phyloP scores from a whole-genome alignment of 1,140 invertebrate genomes.

The Bombus polaris region DNA sequence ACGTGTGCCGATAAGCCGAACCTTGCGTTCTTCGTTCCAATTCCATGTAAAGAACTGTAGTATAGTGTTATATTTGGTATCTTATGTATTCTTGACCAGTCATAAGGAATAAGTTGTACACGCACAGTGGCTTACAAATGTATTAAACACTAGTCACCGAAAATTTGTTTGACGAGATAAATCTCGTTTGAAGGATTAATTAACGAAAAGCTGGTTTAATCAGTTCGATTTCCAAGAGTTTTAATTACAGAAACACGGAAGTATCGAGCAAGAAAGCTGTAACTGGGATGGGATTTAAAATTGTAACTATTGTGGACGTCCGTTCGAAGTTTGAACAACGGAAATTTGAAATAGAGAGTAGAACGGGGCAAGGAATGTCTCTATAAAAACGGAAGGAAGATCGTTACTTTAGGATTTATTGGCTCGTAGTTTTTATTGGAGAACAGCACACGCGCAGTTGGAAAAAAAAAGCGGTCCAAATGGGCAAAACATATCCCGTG shows the following conservation, averaged over 20 bases:
- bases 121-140: no score
- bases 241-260: no score
- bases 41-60: not conserved
- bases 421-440: slow-evolving; percentile 28
- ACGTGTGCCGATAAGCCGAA: slow-evolving; percentile 24
- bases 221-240: no score
- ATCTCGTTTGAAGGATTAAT: no score
- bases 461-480: not conserved
- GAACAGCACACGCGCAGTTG: not conserved
- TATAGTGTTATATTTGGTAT: not conserved
- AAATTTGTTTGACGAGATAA: no score
- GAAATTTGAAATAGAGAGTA: not conserved
- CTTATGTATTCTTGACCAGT: no score
- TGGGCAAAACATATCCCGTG: not conserved
- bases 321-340: not conserved
- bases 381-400: slow-evolving; percentile 37
- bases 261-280: not conserved
- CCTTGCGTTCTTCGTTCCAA: slow-evolving; percentile 1
- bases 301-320: not conserved
- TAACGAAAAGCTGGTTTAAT: no score
- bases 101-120: no score
- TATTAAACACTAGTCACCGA: no score
- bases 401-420: slow-evolving; percentile 40
- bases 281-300: not conserved
- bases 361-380: not conserved